Evolutionary conservation across 2,888 invertebrate genomes (phyloP).

Genomic region (Theodoxus fluviatilis): DNA sequence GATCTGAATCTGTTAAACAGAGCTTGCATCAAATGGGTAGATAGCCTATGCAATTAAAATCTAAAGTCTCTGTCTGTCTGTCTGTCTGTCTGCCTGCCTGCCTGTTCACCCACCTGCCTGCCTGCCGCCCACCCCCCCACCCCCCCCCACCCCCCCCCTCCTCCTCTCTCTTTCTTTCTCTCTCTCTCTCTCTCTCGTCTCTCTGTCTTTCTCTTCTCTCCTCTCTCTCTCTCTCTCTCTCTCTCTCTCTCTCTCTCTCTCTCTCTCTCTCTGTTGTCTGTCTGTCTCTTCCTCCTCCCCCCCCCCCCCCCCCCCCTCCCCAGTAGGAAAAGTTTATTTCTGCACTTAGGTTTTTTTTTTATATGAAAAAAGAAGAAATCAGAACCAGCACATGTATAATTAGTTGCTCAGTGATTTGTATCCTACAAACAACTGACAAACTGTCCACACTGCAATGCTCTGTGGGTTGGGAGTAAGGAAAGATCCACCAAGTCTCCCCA

Average conservation of each 20-base stretch:
- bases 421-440: too few species aligned
- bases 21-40: not conserved
- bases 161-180: slow-evolving; percentile 16
- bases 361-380: too few species aligned
- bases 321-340: too few species aligned
- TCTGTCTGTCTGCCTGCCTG: not conserved
- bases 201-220: not conserved
- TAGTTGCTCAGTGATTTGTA: too few species aligned
- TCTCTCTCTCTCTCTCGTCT: slow-evolving; percentile 19
- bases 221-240: slow-evolving; percentile 26
- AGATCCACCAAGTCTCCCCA: too few species aligned
- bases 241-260: slow-evolving; percentile 23
- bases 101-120: not conserved
- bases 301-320: not conserved
- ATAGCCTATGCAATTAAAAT: not conserved
- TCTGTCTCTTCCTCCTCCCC: not conserved
- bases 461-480: too few species aligned
- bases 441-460: too few species aligned
- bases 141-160: not conserved
- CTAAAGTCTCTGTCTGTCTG: not conserved
- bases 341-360: too few species aligned
- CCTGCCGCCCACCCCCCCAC: slow-evolving; percentile 22
- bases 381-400: too few species aligned
- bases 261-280: slow-evolving; percentile 19
- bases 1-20: too few species aligned